Evolutionary conservation across 2,113 vertebrate genomes (phyloP).

Genomic region (Gasterosteus nipponicus): DNA sequence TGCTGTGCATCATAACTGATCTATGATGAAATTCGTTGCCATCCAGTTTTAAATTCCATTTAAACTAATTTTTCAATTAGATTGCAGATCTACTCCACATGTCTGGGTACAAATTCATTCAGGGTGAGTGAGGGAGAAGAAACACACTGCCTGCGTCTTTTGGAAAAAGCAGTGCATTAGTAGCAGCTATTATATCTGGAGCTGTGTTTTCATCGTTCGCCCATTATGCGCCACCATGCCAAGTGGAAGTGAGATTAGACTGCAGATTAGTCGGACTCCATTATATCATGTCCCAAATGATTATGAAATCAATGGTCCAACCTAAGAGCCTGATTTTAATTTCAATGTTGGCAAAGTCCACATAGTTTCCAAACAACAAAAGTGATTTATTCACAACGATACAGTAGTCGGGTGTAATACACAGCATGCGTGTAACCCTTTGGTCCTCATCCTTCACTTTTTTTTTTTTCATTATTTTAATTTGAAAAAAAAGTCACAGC

Average conservation of each 20-base stretch:
- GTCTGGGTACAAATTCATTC: constrained; percentile 12
- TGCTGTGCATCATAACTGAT: background rate
- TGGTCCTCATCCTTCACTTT: background rate
- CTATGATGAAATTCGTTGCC: background rate
- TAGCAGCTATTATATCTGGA: constrained; percentile 31
- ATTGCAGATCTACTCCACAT: background rate
- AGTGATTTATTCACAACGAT: background rate
- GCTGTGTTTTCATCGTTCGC: constrained; percentile 34
- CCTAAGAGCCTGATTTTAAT: constrained; percentile 38
- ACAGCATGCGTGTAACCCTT: background rate
- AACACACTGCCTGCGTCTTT: constrained; percentile 19
- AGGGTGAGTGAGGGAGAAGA: background rate
- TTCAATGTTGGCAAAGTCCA: constrained; percentile 24
- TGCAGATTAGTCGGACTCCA: constrained; percentile 62
- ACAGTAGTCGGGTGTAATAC: background rate
- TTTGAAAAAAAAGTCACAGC: background rate
- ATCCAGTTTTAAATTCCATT: background rate
- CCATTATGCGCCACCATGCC: constrained; percentile 60
- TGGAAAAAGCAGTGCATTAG: constrained; percentile 31
- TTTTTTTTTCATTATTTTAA: background rate
- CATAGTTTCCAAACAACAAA: constrained; percentile 13
- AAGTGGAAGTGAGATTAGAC: constrained; percentile 64
- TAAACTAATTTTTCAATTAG: background rate
- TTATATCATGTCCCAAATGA: constrained; percentile 61
- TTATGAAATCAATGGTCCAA: constrained; percentile 60